phyloP scores from a whole-genome alignment of 2,113 vertebrate genomes.

The Pituophis catenifer region DNA sequence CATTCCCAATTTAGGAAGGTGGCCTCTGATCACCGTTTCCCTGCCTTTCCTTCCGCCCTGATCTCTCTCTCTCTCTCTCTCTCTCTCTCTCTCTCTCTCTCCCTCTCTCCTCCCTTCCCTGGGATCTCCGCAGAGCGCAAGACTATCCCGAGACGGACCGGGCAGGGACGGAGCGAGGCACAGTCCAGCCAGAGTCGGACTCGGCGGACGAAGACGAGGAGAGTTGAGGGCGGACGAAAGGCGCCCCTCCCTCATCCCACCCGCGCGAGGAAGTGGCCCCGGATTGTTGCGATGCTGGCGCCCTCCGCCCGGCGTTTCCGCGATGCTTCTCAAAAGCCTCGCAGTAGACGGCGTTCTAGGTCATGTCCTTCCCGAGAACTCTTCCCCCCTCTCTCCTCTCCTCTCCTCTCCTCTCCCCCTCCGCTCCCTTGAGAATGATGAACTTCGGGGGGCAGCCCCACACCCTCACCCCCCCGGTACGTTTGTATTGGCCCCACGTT shows the following conservation, averaged over 20 bases:
- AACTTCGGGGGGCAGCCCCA: not conserved
- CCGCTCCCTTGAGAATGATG: not conserved
- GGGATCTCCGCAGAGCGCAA: slow-evolving; percentile 45
- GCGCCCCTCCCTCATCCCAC: too few relatives aligned
- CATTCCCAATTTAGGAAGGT: not conserved
- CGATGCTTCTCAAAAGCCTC: slow-evolving; percentile 50
- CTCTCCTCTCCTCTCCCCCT: too few relatives aligned
- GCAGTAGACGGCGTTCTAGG: slow-evolving; percentile 56
- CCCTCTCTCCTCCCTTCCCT: not conserved
- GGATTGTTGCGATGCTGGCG: not conserved
- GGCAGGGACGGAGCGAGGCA: slow-evolving; percentile 38
- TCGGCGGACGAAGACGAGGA: slow-evolving; percentile 63
- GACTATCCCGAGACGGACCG: slow-evolving; percentile 57
- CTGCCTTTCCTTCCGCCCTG: not conserved
- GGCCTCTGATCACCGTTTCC: too few relatives aligned
- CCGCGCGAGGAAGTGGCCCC: not conserved
- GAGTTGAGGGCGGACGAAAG: slow-evolving; percentile 48
- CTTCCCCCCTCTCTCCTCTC: not conserved
- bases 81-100: too few relatives aligned
- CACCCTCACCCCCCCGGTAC: slow-evolving; percentile 36
- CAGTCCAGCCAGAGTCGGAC: slow-evolving; percentile 44
- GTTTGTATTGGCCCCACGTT: slow-evolving; percentile 59
- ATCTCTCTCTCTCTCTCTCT: too few relatives aligned
- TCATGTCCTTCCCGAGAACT: not conserved
- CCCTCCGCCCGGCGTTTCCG: slow-evolving; percentile 1